Evolutionary conservation across 2,797 vertebrate species (phyloP).

Genomic region (Pseudopleuronectes americanus): DNA sequence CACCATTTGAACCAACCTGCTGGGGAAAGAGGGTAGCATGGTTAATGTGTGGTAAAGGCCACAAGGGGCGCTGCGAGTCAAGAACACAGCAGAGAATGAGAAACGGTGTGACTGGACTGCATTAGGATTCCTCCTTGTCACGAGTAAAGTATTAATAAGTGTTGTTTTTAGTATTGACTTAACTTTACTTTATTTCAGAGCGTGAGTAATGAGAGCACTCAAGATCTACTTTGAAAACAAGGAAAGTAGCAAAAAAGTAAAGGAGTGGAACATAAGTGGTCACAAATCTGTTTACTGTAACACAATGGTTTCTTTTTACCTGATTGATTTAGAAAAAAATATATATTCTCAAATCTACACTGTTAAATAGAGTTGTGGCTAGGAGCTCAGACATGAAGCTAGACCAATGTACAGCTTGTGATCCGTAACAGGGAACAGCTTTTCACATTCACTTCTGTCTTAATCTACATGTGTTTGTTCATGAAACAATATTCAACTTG

Average conservation of each 20-base stretch:
- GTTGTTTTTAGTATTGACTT: too few relatives aligned
- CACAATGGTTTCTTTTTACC: too few relatives aligned
- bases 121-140: not conserved
- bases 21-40: not conserved
- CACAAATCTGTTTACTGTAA: too few relatives aligned
- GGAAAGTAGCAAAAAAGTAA: too few relatives aligned
- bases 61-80: constrained; percentile 60
- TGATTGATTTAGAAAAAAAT: too few relatives aligned
- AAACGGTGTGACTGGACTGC: constrained; percentile 10
- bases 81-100: constrained; percentile 25
- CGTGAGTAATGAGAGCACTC: too few relatives aligned
- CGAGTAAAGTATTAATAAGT: not conserved
- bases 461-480: not conserved
- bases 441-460: not conserved
- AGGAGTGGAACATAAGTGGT: too few relatives aligned
- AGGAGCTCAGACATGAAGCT: too few relatives aligned
- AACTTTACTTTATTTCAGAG: too few relatives aligned
- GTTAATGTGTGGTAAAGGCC: constrained; percentile 10
- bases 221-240: too few relatives aligned
- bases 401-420: not conserved
- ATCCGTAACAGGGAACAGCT: not conserved
- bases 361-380: too few relatives aligned
- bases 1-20: not conserved
- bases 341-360: too few relatives aligned
- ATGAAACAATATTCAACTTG: not conserved